These are phyloP conservation scores for Polymixis flavicincta DNA, from an alignment of 2,888 invertebrate species.

Conservation along the genomic window DNA sequence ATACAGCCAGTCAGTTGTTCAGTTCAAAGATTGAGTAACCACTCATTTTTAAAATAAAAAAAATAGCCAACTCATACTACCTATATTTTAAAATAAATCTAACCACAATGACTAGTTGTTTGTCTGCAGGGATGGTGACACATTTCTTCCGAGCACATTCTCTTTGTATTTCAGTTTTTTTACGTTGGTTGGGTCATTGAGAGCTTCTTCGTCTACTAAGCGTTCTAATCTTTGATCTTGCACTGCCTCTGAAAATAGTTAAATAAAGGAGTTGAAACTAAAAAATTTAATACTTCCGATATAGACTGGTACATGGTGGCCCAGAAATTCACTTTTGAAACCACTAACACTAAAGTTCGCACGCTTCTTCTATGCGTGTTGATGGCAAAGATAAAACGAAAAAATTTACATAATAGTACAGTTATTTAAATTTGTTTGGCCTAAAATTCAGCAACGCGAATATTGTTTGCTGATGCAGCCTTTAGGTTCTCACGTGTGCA, in stretches of 20 bases:
- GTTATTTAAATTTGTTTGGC: no score
- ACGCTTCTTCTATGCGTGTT: no score
- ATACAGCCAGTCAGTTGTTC: background rate
- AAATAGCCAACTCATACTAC: constrained; percentile 27
- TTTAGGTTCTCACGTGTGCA: no score
- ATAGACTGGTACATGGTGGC: no score
- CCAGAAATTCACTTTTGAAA: no score
- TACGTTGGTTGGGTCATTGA: constrained; percentile 91
- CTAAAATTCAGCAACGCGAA: no score
- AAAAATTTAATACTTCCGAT: background rate
- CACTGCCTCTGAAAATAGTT: constrained; percentile 91
- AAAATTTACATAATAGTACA: no score
- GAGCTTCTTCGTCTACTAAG: constrained; percentile 89
- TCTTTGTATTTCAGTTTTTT: constrained; percentile 92
- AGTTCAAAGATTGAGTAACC: no score
- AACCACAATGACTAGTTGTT: constrained; percentile 56
- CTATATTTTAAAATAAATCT: background rate
- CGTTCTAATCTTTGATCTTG: constrained; percentile 94
- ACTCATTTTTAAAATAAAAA: background rate
- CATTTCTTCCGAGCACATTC: constrained; percentile 92
- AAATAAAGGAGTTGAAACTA: background rate
- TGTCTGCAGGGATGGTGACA: constrained; percentile 91
- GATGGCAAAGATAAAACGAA: no score
- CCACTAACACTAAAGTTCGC: no score
- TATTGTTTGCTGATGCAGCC: no score